Percentiles rank a stretch among this genome's conserved stretches.
Conservation (phyloP, 2,797 vertebrate species). For the Pangasius larnaudii region DNA sequence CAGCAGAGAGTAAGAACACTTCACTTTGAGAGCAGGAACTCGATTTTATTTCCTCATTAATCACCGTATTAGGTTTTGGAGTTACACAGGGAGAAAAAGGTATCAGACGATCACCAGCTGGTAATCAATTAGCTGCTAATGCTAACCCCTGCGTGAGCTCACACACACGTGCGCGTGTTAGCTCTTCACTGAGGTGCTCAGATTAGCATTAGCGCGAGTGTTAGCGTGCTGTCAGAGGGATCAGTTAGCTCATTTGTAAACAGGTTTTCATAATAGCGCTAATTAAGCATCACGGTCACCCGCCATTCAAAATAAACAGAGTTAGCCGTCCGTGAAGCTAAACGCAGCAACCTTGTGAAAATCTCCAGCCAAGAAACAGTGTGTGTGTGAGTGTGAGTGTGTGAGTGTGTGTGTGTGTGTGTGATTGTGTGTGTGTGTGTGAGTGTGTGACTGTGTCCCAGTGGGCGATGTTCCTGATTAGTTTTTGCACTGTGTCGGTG, state of each 20-base stretch:
- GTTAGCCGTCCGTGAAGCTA: conserved; percentile 61
- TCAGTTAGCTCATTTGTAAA: conserved; percentile 65
- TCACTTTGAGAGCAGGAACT: background rate
- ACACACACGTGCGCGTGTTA: conserved; percentile 14
- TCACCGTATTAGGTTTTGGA: background rate
- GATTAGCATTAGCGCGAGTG: conserved; percentile 21
- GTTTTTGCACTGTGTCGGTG: conserved; percentile 54
- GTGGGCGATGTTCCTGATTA: conserved; percentile 58
- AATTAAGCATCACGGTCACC: conserved; percentile 64
- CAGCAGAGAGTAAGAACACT: background rate
- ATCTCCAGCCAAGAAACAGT: conserved; percentile 32
- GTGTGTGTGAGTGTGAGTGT: conserved; percentile 24
- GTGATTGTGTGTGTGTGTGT: conserved; percentile 20
- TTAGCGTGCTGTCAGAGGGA: conserved; percentile 49
- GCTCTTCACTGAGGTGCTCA: conserved; percentile 29
- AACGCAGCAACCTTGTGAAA: conserved; percentile 53
- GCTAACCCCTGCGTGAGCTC: conserved; percentile 28
- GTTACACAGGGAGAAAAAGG: background rate
- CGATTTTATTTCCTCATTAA: conserved; percentile 16
- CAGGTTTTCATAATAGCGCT: conserved; percentile 62
- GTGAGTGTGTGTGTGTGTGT: conserved; percentile 31
- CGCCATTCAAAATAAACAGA: conserved; percentile 64
- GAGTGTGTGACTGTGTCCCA: conserved; percentile 49
- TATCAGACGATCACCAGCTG: conserved; percentile 28
- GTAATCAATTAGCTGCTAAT: conserved; percentile 24